A percentile compares a stretch with the other conserved stretches of the same genome.
Conservation (phyloP, 2,113 vertebrate genomes). For the Sturnus vulgaris region DNA sequence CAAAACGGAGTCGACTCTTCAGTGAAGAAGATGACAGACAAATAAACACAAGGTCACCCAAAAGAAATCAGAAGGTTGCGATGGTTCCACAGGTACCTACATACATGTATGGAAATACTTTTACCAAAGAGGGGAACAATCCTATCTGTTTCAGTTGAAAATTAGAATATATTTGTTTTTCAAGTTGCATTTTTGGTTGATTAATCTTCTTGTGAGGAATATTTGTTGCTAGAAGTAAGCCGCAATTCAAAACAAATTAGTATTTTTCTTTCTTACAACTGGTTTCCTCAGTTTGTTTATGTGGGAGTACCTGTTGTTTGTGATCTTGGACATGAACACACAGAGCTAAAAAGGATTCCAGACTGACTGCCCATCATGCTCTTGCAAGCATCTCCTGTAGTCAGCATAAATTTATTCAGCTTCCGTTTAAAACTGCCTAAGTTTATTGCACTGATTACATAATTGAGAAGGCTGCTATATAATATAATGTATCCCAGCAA, state of each 20-base stretch:
- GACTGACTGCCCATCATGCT: background rate
- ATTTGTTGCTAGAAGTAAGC: background rate
- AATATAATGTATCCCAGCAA: background rate
- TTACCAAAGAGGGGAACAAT: background rate
- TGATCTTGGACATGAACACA: background rate
- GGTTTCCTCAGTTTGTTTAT: background rate
- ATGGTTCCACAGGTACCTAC: conserved; percentile 86
- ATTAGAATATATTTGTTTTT: background rate
- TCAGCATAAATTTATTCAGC: background rate
- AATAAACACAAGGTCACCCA: conserved; percentile 87
- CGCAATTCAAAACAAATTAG: background rate
- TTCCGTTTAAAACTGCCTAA: background rate
- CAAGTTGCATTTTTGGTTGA: background rate
- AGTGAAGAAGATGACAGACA: conserved; percentile 90
- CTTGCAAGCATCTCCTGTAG: background rate
- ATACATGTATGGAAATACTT: background rate
- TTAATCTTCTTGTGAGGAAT: conserved; percentile 15
- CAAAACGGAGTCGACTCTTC: conserved; percentile 91
- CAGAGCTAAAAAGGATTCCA: background rate
- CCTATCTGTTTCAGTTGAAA: background rate
- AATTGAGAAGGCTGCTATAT: background rate
- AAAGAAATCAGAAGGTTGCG: conserved; percentile 90
- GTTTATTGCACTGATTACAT: background rate
- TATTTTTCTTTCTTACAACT: background rate
- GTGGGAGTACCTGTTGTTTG: background rate